A percentile compares a stretch with the other conserved stretches of the same genome.
These are phyloP conservation scores for Hemicrepidius hirtus DNA, from an alignment of 2,888 invertebrate genomes.

Conservation along the genomic window DNA sequence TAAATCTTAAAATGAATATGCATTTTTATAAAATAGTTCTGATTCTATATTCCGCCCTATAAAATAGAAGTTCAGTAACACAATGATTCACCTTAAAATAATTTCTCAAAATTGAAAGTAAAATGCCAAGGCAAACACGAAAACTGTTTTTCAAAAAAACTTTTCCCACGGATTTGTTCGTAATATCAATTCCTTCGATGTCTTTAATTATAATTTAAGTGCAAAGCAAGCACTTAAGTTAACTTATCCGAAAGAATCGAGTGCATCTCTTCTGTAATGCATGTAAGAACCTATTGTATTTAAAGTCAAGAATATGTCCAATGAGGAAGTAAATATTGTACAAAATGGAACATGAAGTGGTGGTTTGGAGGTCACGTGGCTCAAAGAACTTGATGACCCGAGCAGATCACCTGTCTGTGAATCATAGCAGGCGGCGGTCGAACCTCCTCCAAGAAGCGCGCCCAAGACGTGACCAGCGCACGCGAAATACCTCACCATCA, in stretches of 20 bases:
- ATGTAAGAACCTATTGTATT: conserved; percentile 7
- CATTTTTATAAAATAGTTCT: too few species aligned
- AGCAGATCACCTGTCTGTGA: conserved; percentile 41
- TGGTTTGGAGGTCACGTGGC: conserved; percentile 46
- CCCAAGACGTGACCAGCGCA: conserved; percentile 41
- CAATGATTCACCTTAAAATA: too few species aligned
- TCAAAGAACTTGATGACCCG: conserved; percentile 44
- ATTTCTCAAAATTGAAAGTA: too few species aligned
- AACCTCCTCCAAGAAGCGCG: conserved; percentile 33
- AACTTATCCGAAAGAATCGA: background rate
- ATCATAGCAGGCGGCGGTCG: conserved; percentile 38
- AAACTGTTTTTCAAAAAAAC: too few species aligned
- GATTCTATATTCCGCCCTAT: too few species aligned
- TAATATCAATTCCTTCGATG: background rate
- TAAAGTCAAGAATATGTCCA: background rate
- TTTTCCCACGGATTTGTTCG: too few species aligned
- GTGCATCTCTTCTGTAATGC: background rate
- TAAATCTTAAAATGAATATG: too few species aligned
- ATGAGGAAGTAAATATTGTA: conserved; percentile 21
- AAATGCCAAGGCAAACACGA: too few species aligned
- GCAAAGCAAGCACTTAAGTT: conserved; percentile 7
- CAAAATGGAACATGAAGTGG: conserved; percentile 18
- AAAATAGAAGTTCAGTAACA: too few species aligned
- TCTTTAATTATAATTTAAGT: background rate
- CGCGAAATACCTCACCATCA: conserved; percentile 43